Percentiles rank a stretch among this genome's conserved stretches.
phyloP scores from a whole-genome alignment of 2,888 invertebrate genomes.

The Catonia carolina region DNA sequence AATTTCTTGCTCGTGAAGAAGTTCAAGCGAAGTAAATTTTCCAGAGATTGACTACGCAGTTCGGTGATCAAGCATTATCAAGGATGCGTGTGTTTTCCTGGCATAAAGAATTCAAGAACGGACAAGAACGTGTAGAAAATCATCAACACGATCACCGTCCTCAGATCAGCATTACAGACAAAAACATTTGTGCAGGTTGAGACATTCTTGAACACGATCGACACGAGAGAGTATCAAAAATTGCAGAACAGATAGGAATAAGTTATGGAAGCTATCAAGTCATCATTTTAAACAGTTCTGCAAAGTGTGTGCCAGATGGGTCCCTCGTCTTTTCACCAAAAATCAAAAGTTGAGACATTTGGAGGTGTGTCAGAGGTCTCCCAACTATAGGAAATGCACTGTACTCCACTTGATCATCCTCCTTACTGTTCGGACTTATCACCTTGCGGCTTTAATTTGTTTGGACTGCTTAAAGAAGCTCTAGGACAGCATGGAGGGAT shows the following conservation, averaged over 20 bases:
- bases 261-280: constrained; percentile 1
- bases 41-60: neutral
- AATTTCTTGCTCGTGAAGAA: neutral
- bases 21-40: constrained; percentile 1
- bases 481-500: too few relatives aligned
- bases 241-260: neutral
- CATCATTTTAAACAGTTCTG: neutral
- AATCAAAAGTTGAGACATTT: too few relatives aligned
- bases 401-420: too few relatives aligned
- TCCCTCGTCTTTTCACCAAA: neutral
- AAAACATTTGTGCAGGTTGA: constrained; percentile 6
- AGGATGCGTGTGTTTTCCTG: constrained; percentile 4
- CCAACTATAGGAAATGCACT: too few relatives aligned
- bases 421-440: too few relatives aligned
- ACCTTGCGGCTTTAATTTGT: too few relatives aligned
- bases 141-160: constrained; percentile 7
- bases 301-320: neutral
- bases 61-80: neutral
- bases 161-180: constrained; percentile 7
- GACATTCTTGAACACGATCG: neutral
- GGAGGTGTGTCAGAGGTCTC: neutral
- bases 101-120: constrained; percentile 2
- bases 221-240: neutral
- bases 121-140: constrained; percentile 8
- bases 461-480: too few relatives aligned